Evolutionary conservation across 2,888 invertebrate genomes (phyloP).

Genomic region (Rosalia funebris): DNA sequence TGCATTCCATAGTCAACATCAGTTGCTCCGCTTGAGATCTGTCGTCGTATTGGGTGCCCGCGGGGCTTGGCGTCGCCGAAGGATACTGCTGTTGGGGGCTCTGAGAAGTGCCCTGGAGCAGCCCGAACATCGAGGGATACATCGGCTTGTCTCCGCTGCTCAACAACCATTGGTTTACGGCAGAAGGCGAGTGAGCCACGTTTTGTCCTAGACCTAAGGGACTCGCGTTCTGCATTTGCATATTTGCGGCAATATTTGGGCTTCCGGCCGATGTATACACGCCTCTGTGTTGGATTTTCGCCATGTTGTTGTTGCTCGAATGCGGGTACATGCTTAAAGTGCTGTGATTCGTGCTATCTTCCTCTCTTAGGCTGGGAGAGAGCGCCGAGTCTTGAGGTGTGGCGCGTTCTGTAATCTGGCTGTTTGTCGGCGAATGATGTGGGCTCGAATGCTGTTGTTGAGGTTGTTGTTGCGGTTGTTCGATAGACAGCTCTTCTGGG

Average conservation of each 20-base stretch:
- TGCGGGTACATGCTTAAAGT: conserved; percentile 70
- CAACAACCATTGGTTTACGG: conserved; percentile 78
- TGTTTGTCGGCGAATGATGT: conserved; percentile 56
- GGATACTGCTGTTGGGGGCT: conserved; percentile 69
- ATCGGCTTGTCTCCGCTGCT: conserved; percentile 75
- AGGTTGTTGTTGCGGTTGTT: conserved; percentile 63
- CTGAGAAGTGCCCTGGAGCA: conserved; percentile 69
- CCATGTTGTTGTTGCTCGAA: conserved; percentile 57
- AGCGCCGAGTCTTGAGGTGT: conserved; percentile 66
- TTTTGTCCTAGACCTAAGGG: conserved; percentile 62
- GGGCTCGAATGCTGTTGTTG: conserved; percentile 46
- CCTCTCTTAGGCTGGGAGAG: conserved; percentile 77
- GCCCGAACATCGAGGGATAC: conserved; percentile 72
- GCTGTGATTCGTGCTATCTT: conserved; percentile 79
- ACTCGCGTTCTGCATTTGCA: conserved; percentile 60
- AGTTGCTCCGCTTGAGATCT: conserved; percentile 69
- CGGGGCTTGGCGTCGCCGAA: conserved; percentile 66
- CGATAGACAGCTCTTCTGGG: conserved; percentile 81
- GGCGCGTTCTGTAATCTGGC: conserved; percentile 66
- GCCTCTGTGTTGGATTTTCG: conserved; percentile 62
- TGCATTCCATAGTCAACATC: conserved; percentile 71
- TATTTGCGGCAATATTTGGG: conserved; percentile 64
- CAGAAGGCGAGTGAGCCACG: conserved; percentile 67
- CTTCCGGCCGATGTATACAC: conserved; percentile 77
- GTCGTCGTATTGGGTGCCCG: conserved; percentile 75